phyloP scores from a whole-genome alignment of 2,888 invertebrate species.

The Blera fallax region DNA sequence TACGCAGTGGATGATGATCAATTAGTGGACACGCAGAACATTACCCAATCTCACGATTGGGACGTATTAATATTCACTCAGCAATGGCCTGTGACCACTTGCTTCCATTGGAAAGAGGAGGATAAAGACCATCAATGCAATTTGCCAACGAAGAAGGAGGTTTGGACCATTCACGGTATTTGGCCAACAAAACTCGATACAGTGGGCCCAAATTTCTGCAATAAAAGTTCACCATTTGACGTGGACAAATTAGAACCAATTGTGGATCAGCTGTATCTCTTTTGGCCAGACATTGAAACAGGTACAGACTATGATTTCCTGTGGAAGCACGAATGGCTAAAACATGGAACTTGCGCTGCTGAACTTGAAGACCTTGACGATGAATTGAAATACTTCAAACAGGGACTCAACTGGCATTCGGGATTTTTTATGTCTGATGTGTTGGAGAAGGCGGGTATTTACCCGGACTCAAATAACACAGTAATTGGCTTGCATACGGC shows the following conservation, averaged over 20 bases:
- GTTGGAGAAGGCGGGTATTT: constrained; percentile 83
- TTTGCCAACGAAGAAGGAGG: constrained; percentile 84
- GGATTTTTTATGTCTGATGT: constrained; percentile 85
- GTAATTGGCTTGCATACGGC: constrained; percentile 83
- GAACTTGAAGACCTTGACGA: constrained; percentile 83
- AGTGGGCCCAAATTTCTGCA: constrained; percentile 88
- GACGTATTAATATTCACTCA: constrained; percentile 91
- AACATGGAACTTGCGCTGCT: constrained; percentile 91
- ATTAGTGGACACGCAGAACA: constrained; percentile 12
- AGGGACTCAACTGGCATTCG: constrained; percentile 85
- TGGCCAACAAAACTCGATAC: constrained; percentile 90
- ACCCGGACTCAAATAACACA: constrained; percentile 83
- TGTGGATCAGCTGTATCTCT: constrained; percentile 83
- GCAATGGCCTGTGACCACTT: constrained; percentile 89
- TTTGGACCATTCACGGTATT: constrained; percentile 92
- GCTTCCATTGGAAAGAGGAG: constrained; percentile 87
- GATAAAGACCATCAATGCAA: constrained; percentile 85
- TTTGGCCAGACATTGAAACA: constrained; percentile 89
- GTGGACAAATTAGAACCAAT: constrained; percentile 84
- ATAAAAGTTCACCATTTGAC: constrained; percentile 87
- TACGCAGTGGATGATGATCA: constrained; percentile 9
- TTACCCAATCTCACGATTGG: constrained; percentile 83
- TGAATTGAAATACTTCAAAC: constrained; percentile 87
- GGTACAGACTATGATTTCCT: constrained; percentile 76
- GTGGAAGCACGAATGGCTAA: constrained; percentile 89